These are phyloP conservation scores for Umimayanthus kanabou DNA, from an alignment of 92 coral and sea anemone species.

Conservation along the genomic window DNA sequence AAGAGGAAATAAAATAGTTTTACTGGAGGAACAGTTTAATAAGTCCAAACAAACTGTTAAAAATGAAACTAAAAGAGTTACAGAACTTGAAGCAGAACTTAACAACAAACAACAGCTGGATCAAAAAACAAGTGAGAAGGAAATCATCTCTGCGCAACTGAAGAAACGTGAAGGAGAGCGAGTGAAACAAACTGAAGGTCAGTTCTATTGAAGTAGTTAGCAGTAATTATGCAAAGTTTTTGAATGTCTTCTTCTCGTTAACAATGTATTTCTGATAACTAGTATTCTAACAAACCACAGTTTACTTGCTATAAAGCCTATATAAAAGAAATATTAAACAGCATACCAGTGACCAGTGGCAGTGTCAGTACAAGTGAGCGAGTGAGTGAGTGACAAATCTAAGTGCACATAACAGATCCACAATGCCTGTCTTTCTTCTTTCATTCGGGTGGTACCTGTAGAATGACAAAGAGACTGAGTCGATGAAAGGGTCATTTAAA, in stretches of 20 bases:
- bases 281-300: too few relatives aligned
- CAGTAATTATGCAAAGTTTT: background rate
- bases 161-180: slow-evolving; percentile 29
- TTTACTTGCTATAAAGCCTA: too few relatives aligned
- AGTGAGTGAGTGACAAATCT: background rate
- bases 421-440: background rate
- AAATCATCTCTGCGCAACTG: slow-evolving; percentile 50
- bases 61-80: slow-evolving; percentile 52
- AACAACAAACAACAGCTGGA: slow-evolving; percentile 58
- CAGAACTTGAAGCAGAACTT: slow-evolving; percentile 55
- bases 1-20: slow-evolving; percentile 57
- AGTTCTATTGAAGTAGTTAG: background rate
- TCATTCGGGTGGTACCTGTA: background rate
- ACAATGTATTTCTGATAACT: too few relatives aligned
- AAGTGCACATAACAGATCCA: background rate
- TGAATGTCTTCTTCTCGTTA: background rate
- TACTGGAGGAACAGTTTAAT: slow-evolving; percentile 73
- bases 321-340: too few relatives aligned
- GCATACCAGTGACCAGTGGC: background rate
- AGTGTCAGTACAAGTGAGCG: background rate
- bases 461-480: background rate
- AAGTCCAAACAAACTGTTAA: slow-evolving; percentile 62
- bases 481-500: background rate
- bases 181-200: slow-evolving; percentile 57
- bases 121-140: slow-evolving; percentile 49